Evolutionary conservation across 2,797 vertebrate genomes (phyloP).

Genomic region (Malacoraja senta): DNA sequence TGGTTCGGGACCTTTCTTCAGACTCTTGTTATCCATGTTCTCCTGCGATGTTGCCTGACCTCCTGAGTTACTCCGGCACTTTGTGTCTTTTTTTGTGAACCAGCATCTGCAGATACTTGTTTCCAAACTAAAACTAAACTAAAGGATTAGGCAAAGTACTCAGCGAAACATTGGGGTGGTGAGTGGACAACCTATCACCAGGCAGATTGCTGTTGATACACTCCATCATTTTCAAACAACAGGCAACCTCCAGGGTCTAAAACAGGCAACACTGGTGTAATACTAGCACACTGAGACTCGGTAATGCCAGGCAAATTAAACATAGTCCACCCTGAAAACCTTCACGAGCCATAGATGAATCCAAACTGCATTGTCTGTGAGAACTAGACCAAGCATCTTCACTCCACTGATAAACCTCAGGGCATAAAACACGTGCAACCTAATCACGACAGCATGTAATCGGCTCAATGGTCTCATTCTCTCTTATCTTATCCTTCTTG

Average conservation of each 20-base stretch:
- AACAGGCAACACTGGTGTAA: neutral
- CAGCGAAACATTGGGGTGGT: neutral
- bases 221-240: neutral
- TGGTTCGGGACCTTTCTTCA: too few relatives aligned
- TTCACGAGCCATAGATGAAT: neutral
- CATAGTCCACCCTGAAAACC: neutral
- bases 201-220: neutral
- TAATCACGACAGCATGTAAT: neutral
- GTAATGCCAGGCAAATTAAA: neutral
- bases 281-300: neutral
- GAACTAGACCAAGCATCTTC: neutral
- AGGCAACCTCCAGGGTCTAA: neutral
- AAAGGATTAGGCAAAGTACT: neutral
- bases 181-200: neutral
- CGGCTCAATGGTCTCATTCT: too few relatives aligned
- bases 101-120: too few relatives aligned
- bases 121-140: too few relatives aligned
- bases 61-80: too few relatives aligned
- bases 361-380: neutral
- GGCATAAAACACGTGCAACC: neutral
- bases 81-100: too few relatives aligned
- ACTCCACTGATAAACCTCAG: neutral
- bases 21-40: too few relatives aligned
- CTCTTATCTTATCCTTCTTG: too few relatives aligned
- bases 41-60: too few relatives aligned